These are phyloP conservation scores for Drosophila kurseongensis DNA, from an alignment of 1,140 invertebrate species.

Conservation along the genomic window DNA sequence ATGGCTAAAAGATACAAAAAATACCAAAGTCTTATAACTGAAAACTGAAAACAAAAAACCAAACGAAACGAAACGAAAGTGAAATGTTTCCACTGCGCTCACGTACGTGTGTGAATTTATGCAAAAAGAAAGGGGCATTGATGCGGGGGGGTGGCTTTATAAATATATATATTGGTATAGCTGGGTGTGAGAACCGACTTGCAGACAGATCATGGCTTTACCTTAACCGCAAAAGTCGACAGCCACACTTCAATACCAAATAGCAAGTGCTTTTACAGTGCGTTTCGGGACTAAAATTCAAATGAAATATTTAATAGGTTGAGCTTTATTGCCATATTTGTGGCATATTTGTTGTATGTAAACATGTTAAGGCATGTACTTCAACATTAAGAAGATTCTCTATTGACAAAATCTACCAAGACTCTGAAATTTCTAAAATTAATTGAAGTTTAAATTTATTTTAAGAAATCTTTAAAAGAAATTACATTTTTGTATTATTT, in stretches of 20 bases:
- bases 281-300: too few species aligned
- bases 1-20: conserved; percentile 6
- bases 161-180: background rate
- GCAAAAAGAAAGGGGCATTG: conserved; percentile 32
- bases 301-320: too few species aligned
- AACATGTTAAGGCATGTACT: too few species aligned
- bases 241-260: conserved; percentile 6
- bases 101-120: conserved; percentile 58
- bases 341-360: too few species aligned
- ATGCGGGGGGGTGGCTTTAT: background rate
- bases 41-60: conserved; percentile 19
- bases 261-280: background rate
- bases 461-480: too few species aligned
- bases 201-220: conserved; percentile 23
- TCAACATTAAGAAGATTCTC: too few species aligned
- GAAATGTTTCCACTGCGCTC: conserved; percentile 60
- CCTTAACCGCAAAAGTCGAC: conserved; percentile 11
- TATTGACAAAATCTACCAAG: too few species aligned
- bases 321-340: too few species aligned
- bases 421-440: too few species aligned
- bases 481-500: too few species aligned
- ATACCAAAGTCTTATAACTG: conserved; percentile 25
- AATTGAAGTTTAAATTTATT: too few species aligned
- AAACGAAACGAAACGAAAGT: conserved; percentile 61
- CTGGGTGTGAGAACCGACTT: conserved; percentile 32